These are phyloP conservation scores for Lycaena phlaeas DNA, from an alignment of 2,888 invertebrate genomes.

Conservation along the genomic window DNA sequence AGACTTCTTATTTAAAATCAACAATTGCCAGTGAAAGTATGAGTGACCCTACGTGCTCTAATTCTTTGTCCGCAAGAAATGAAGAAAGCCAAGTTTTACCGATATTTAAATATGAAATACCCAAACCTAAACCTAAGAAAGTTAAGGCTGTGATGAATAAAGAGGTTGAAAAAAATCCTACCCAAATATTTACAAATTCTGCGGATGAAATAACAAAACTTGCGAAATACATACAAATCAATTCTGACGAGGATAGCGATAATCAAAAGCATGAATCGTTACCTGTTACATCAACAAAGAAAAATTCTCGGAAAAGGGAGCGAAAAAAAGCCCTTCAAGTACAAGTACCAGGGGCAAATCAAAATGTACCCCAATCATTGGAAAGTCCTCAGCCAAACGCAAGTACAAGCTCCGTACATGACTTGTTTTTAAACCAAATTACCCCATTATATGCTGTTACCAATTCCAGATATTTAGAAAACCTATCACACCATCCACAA, in stretches of 20 bases:
- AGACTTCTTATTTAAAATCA: background rate
- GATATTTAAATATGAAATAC: too few species aligned
- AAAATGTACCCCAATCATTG: slow-evolving; percentile 19
- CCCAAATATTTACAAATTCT: background rate
- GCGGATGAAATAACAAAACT: background rate
- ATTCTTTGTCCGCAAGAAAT: background rate
- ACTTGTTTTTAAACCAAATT: slow-evolving; percentile 38
- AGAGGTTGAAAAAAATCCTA: too few species aligned
- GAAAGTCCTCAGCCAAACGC: slow-evolving; percentile 22
- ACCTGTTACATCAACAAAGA: slow-evolving; percentile 27
- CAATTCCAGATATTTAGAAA: slow-evolving; percentile 52
- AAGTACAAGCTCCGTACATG: slow-evolving; percentile 29
- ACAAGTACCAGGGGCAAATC: slow-evolving; percentile 30
- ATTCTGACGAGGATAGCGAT: background rate
- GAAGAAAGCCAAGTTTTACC: background rate
- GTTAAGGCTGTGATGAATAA: too few species aligned
- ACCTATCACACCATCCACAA: slow-evolving; percentile 48
- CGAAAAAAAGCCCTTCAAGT: slow-evolving; percentile 34
- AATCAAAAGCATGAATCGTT: background rate
- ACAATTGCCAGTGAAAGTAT: background rate
- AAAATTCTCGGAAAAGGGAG: slow-evolving; percentile 44
- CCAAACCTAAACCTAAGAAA: too few species aligned
- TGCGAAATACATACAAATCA: slow-evolving; percentile 9
- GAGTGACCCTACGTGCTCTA: slow-evolving; percentile 2
- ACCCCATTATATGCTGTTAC: slow-evolving; percentile 40